Conservation (phyloP, 2,888 invertebrate species). For the Anarsia innoxiella region DNA sequence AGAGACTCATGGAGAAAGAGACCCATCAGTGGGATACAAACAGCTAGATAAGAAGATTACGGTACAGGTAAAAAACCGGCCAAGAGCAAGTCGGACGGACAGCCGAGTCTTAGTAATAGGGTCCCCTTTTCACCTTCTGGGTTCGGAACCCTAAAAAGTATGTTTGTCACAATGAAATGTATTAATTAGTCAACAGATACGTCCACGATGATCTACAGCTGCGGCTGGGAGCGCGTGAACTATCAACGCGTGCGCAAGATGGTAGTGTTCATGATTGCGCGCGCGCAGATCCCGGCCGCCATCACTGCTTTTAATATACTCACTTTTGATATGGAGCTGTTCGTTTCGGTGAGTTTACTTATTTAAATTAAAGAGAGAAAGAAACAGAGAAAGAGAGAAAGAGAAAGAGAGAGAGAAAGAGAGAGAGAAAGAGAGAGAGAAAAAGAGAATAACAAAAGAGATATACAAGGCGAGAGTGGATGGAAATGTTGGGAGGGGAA, state of each 20-base stretch:
- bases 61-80: neutral
- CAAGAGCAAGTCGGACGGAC: too few relatives aligned
- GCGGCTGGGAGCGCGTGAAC: constrained; percentile 41
- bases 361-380: neutral
- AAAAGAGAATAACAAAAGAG: too few relatives aligned
- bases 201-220: constrained; percentile 30
- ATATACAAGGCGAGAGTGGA: too few relatives aligned
- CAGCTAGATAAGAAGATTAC: too few relatives aligned
- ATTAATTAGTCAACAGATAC: constrained; percentile 34
- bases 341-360: constrained; percentile 36
- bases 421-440: neutral
- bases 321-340: constrained; percentile 45
- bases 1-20: too few relatives aligned
- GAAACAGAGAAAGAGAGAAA: neutral
- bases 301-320: constrained; percentile 41
- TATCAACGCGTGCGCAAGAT: constrained; percentile 25
- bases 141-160: neutral
- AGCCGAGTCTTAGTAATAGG: too few relatives aligned
- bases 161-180: neutral
- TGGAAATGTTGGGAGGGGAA: neutral
- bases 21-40: too few relatives aligned
- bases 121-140: too few relatives aligned
- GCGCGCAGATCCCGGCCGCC: constrained; percentile 30
- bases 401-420: too few relatives aligned
- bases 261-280: constrained; percentile 38